Evolutionary conservation across 92 coral and sea anemone species (phyloP).

Genomic region (Bergia sp.): DNA sequence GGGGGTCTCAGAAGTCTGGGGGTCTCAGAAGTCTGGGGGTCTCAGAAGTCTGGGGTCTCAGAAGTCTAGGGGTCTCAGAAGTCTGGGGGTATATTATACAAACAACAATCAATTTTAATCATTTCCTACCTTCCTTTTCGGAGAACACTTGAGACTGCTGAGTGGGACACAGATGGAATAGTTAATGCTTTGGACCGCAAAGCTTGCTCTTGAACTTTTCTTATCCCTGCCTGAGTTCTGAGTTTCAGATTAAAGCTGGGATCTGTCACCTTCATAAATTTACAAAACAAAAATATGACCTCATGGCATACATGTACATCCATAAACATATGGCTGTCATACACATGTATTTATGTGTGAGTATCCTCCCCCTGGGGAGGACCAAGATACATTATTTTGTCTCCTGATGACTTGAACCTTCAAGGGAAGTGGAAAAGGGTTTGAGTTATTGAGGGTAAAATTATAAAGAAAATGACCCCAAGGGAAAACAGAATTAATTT

Average conservation of each 20-base stretch:
- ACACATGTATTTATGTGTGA: too few species aligned
- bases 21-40: not conserved
- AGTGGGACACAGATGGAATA: conserved; percentile 43
- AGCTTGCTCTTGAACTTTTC: conserved; percentile 59
- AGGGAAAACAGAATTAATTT: too few species aligned
- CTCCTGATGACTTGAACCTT: too few species aligned
- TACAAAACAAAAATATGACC: not conserved
- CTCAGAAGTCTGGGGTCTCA: too few species aligned
- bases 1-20: too few species aligned
- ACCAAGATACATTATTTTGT: too few species aligned
- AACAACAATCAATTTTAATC: too few species aligned
- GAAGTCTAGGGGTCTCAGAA: not conserved
- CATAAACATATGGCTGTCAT: not conserved
- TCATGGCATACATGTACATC: too few species aligned
- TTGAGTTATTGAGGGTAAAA: too few species aligned
- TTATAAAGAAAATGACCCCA: too few species aligned
- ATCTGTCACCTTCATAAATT: conserved; percentile 66
- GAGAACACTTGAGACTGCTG: conserved; percentile 40
- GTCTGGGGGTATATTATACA: too few species aligned
- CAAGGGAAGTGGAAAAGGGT: too few species aligned
- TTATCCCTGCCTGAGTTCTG: conserved; percentile 66
- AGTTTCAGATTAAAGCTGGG: conserved; percentile 78
- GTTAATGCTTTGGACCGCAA: conserved; percentile 23
- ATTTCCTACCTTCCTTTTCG: conserved; percentile 56
- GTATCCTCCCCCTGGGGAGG: not conserved